Base-by-base conservation (phyloP, 2,888 invertebrate genomes). In the Acanthacorydalis orientalis region DNA sequence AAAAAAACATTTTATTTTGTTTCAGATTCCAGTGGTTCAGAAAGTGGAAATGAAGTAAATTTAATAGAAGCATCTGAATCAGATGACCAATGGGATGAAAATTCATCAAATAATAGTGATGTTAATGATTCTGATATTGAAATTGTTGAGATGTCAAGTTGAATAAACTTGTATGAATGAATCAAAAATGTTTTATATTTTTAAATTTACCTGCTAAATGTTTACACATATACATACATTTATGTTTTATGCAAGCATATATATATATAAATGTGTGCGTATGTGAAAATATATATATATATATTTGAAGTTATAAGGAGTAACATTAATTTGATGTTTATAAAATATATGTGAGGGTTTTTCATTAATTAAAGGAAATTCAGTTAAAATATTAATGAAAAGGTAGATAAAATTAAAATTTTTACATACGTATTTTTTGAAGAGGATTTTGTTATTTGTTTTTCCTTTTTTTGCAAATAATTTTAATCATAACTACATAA, bases 21-120 rank as follows among this genome's bases (percentile, higher is more conserved):
- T 55, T 11, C 51, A 64, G 65, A 57, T 48, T 56, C 59, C 1
- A 61, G 59, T 50, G 63, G 63, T 51, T 61, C 63, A 10, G 64
- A 64, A 41, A 55, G 57, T 40, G 64, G 64, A 32, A 50, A 51
- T n/a, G 57, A 57, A 43, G 54, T 62, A 44, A 59, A 61, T 48
- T 51, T 62, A 31, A 58, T 57, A 14, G 53, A 51, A 9, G 56
- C 59, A 48, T 58, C 59, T 1, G 62, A 60, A 37, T 61, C 60
- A 48, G 64, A 61, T 35, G 60, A 62, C 48, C 64, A 65, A 51
- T 64, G 64, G 64, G 57, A 59, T 12, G 65, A 64, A 49, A 63
- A 62, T 37, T 49, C 55, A 12, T 53, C 56, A 23, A 54, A 55
- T 43, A 56, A 55, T 46, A 53, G 53, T 7, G 53, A 51, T 51